Evolutionary conservation across 2,113 vertebrate genomes (phyloP).

Genomic region (Hylia prasina): DNA sequence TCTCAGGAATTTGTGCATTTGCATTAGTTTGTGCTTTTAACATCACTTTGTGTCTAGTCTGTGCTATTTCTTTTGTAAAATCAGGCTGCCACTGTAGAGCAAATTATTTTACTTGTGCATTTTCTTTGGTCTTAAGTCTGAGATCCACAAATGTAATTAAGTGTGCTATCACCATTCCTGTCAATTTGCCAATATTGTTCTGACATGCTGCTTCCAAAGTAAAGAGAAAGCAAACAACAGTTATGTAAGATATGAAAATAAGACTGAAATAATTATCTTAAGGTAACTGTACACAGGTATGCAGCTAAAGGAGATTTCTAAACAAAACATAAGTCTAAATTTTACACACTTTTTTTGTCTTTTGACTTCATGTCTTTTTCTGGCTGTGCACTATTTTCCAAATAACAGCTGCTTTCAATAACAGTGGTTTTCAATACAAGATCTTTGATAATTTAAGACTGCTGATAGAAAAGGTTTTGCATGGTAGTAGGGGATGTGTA

Average conservation of each 20-base stretch:
- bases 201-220: not conserved
- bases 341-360: not conserved
- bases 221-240: not conserved
- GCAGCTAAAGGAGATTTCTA: not conserved
- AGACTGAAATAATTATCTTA: not conserved
- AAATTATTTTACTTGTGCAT: not conserved
- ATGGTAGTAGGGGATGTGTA: not conserved
- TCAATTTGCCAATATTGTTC: not conserved
- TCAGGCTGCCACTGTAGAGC: not conserved
- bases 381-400: not conserved
- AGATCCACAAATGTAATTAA: not conserved
- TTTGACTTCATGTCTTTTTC: not conserved
- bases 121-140: not conserved
- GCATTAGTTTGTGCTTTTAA: not conserved
- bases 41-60: not conserved
- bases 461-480: not conserved
- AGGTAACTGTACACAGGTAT: fast-evolving
- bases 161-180: not conserved
- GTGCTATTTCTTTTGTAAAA: not conserved
- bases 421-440: not conserved
- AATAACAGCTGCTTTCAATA: not conserved
- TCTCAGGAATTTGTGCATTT: not conserved
- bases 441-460: not conserved
- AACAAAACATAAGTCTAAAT: not conserved
- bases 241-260: not conserved